Evolutionary conservation across 1,140 invertebrate genomes (phyloP), one percentile per base, ranked within the genome.

Genomic region (Leucophenga varia): DNA sequence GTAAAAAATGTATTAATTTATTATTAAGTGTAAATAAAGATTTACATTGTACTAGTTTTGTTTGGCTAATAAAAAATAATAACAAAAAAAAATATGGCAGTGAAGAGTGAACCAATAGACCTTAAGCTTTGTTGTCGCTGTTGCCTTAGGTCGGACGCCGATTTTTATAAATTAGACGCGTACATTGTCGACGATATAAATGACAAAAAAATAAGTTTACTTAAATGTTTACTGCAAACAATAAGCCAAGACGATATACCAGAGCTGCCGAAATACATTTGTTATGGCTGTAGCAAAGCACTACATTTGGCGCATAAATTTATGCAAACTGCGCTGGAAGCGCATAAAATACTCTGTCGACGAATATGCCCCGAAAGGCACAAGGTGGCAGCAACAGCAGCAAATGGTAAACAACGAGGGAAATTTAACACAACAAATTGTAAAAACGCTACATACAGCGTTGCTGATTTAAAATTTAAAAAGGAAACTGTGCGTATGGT

Each of bases 81-180:
- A n/a, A n/a, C n/a, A n/a, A n/a, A n/a, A n/a, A n/a, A n/a, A 41
- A 57, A 31, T 3, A 64, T 64, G 61, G 54, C 61, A 28, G 9
- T 38, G 37, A 64, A 60, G 18, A 42, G 50, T 28, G 28, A 49
- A 6, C 58, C 49, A 48, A 22, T 20, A 13, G 55, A 72, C 55
- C 69, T 57, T 36, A 72, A 64, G 42, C 52, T 56, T 39, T 47
- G 52, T 16, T 72, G 69, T 59, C 61, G 69, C 35, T 72, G 69
- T 46, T 72, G 69, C 41, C 53, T 72, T 9, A 65, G 58, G 42
- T 54, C 53, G 10, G 56, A 70, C 19, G 61, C 54, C 1, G 61
- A 72, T 31, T 53, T 69, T 32, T 50, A 64, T 8, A 67, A 59
- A 46, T 57, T 72, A 35, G 65, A 70, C 31, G 49, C 59, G 3